phyloP scores from a whole-genome alignment of 1,140 invertebrate genomes.

The Frieseomelitta varia region DNA sequence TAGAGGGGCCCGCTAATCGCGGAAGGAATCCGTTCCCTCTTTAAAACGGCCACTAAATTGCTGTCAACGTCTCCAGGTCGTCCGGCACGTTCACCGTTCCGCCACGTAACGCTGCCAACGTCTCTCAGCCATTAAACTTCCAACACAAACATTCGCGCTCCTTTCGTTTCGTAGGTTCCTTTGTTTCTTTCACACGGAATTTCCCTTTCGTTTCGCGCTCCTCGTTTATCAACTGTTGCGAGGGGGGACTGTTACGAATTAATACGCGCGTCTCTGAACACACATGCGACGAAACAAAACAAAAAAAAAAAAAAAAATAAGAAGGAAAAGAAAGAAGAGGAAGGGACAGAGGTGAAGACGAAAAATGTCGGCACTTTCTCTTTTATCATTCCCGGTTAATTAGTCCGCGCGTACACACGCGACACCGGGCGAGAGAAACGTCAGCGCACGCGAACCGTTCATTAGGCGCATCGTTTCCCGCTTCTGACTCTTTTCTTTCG shows the following conservation, averaged over 20 bases:
- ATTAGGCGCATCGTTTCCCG: slow-evolving; percentile 40
- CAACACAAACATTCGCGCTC: background rate
- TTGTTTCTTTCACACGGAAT: background rate
- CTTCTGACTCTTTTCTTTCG: background rate
- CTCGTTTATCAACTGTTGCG: background rate
- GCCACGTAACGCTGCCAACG: background rate
- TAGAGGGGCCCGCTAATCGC: background rate
- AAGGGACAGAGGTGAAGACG: too few species aligned
- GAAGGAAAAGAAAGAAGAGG: background rate
- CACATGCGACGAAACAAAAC: background rate
- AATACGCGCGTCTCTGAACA: background rate
- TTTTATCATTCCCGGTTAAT: slow-evolving; percentile 47
- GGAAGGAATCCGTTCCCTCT: slow-evolving; percentile 9
- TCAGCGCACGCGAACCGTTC: slow-evolving; percentile 38
- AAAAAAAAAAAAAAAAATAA: background rate
- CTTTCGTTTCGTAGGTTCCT: background rate
- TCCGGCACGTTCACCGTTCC: background rate
- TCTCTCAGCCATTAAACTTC: background rate
- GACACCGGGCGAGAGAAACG: slow-evolving; percentile 26
- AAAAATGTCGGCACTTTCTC: slow-evolving; percentile 31
- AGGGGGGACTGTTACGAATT: background rate
- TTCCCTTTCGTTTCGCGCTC: background rate
- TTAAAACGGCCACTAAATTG: slow-evolving; percentile 15
- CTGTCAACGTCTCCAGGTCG: background rate
- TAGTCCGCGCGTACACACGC: slow-evolving; percentile 26